Evolutionary conservation across 2,113 vertebrate genomes (phyloP).

Genomic region (Caranx melampygus): DNA sequence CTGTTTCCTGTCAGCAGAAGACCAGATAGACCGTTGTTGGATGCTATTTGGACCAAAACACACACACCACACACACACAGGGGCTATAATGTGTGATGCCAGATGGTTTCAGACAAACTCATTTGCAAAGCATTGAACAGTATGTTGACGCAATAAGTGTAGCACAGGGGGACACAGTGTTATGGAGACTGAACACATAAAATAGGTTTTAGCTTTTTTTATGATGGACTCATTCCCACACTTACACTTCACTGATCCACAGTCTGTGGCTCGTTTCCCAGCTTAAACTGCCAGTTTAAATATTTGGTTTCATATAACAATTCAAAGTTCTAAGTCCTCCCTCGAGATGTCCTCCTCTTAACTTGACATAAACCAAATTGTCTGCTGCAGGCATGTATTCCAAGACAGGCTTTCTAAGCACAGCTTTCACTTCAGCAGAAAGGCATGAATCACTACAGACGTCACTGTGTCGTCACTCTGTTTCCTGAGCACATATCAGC

Average conservation of each 20-base stretch:
- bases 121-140: conserved; percentile 1
- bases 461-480: conserved; percentile 1
- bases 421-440: not conserved
- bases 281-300: not conserved
- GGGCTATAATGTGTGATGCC: not conserved
- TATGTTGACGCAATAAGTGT: conserved; percentile 14
- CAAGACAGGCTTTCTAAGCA: no score
- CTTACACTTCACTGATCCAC: not conserved
- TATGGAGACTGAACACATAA: not conserved
- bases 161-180: not conserved
- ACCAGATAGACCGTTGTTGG: not conserved
- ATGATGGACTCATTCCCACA: not conserved
- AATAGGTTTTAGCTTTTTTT: conserved; percentile 1
- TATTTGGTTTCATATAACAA: not conserved
- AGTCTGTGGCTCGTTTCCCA: not conserved
- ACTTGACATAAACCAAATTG: no score
- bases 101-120: not conserved
- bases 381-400: no score
- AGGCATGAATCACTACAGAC: not conserved
- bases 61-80: not conserved
- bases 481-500: not conserved
- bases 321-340: not conserved
- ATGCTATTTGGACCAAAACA: not conserved
- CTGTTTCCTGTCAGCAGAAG: not conserved
- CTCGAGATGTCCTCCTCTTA: not conserved